These are phyloP conservation scores for Cydia strobilella DNA, from an alignment of 1,140 invertebrate genomes.

Conservation along the genomic window DNA sequence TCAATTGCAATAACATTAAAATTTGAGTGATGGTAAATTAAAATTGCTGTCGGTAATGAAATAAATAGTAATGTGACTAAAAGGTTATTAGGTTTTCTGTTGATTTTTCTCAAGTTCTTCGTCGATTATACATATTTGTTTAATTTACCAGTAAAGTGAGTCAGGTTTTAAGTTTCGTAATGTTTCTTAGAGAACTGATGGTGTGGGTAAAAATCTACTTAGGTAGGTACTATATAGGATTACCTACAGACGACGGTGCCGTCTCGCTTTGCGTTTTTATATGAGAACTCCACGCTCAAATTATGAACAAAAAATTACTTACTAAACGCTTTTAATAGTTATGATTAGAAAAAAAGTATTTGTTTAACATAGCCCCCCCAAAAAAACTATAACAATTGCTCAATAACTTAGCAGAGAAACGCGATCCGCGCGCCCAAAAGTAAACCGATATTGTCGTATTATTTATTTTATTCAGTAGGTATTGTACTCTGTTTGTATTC, in stretches of 20 bases:
- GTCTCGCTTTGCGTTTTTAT: too few relatives aligned
- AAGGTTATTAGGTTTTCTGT: constrained; percentile 31
- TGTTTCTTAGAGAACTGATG: constrained; percentile 4
- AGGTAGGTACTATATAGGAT: not conserved
- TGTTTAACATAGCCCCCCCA: not conserved
- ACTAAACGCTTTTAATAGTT: too few relatives aligned
- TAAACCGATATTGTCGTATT: constrained; percentile 28
- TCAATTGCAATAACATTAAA: not conserved
- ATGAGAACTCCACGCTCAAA: too few relatives aligned
- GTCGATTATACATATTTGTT: constrained; percentile 16
- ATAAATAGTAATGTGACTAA: constrained; percentile 31
- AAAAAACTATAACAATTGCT: constrained; percentile 27
- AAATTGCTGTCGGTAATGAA: constrained; percentile 10
- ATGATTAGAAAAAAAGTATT: not conserved
- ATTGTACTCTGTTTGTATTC: constrained; percentile 19
- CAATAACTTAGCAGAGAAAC: constrained; percentile 21
- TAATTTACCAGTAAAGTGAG: constrained; percentile 28
- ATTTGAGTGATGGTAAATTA: not conserved
- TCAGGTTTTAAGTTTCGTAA: constrained; percentile 22
- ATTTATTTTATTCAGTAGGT: constrained; percentile 20
- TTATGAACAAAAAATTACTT: too few relatives aligned
- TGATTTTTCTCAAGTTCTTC: constrained; percentile 26
- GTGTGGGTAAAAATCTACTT: constrained; percentile 20
- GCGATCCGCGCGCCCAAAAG: constrained; percentile 25
- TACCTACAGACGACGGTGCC: too few relatives aligned